A percentile compares a stretch with the other conserved stretches of the same genome.
Conservation (phyloP, 1,140 invertebrate species). For the Papilio polyxenes region DNA sequence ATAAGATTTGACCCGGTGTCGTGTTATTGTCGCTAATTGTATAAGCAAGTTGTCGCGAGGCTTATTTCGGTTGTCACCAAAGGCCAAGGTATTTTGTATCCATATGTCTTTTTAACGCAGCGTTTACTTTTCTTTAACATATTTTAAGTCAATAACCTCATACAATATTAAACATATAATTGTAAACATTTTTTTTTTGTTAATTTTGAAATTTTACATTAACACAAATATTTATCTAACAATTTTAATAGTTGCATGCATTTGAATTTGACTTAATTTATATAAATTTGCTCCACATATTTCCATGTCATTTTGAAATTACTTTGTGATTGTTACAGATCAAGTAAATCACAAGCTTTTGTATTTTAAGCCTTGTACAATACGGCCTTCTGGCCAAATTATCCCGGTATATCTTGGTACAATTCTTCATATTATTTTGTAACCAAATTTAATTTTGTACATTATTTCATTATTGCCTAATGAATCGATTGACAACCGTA, state of each 20-base stretch:
- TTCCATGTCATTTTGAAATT: too few species aligned
- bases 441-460: neutral
- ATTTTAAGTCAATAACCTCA: neutral
- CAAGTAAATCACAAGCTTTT: too few species aligned
- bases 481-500: neutral
- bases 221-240: neutral
- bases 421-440: neutral
- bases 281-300: too few species aligned
- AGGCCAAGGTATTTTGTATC: conserved; percentile 8
- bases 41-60: neutral
- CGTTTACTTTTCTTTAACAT: neutral
- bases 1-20: neutral
- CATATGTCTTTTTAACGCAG: neutral
- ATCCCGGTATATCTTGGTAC: too few species aligned
- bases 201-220: neutral
- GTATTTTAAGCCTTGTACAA: too few species aligned
- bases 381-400: too few species aligned
- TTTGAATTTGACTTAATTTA: too few species aligned
- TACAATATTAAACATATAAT: neutral
- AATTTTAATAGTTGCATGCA: neutral
- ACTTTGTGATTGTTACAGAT: too few species aligned
- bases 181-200: neutral
- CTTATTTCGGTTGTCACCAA: neutral
- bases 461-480: neutral
- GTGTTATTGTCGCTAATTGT: neutral